phyloP scores from a whole-genome alignment of 2,888 invertebrate genomes.

The Xestia sexstrigata region DNA sequence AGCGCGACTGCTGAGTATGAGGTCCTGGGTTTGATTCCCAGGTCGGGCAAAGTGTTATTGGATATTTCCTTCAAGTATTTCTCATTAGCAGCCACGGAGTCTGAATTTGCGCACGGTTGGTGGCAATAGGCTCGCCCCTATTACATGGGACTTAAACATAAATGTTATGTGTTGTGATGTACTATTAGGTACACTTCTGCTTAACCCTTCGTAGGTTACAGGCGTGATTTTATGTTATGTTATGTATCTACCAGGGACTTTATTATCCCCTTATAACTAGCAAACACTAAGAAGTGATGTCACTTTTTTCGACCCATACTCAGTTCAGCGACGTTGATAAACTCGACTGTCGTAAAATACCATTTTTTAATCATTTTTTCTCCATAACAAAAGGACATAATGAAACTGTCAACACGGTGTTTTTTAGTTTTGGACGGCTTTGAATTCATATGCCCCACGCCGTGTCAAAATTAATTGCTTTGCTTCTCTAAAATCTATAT shows the following conservation, averaged over 20 bases:
- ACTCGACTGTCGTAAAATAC: background rate
- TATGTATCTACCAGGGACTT: background rate
- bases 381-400: background rate
- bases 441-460: background rate
- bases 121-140: too few relatives aligned
- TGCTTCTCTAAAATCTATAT: background rate
- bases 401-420: background rate
- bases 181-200: too few relatives aligned
- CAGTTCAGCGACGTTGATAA: background rate
- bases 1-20: too few relatives aligned
- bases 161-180: too few relatives aligned
- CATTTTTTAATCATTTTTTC: background rate
- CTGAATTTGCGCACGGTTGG: too few relatives aligned
- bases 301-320: background rate
- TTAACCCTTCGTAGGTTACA: too few relatives aligned
- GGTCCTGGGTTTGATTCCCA: too few relatives aligned
- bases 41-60: too few relatives aligned
- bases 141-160: too few relatives aligned
- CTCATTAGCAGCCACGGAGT: too few relatives aligned
- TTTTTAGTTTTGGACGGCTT: background rate
- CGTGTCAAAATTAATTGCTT: conserved; percentile 6
- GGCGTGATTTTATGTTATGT: background rate
- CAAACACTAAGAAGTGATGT: background rate
- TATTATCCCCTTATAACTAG: background rate
- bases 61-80: too few relatives aligned